Percentiles rank a stretch among this genome's conserved stretches.
phyloP scores from a whole-genome alignment of 1,140 invertebrate species.

The Formica exsecta region DNA sequence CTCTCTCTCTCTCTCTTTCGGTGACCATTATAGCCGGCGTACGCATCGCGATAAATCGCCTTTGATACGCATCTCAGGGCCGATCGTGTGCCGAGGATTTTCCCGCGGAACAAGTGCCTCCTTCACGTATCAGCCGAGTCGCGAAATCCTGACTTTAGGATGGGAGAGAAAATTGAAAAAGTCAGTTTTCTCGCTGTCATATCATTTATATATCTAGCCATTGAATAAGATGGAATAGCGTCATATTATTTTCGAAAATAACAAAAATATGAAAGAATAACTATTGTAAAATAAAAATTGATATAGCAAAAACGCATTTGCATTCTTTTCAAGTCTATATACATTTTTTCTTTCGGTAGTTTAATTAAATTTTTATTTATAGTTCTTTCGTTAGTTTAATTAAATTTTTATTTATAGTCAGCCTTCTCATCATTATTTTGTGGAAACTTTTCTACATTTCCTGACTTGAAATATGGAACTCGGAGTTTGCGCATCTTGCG shows the following conservation, averaged over 20 bases:
- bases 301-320: neutral
- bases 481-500: too few relatives aligned
- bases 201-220: neutral
- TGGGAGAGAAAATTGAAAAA: slow-evolving; percentile 3
- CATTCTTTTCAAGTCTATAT: neutral
- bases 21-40: slow-evolving; percentile 37
- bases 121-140: neutral
- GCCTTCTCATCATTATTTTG: neutral
- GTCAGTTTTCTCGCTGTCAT: neutral
- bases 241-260: neutral
- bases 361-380: neutral
- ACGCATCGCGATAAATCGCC: slow-evolving; percentile 67
- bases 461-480: neutral
- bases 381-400: neutral
- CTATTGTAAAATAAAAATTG: neutral
- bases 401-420: neutral
- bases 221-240: neutral
- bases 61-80: slow-evolving; percentile 59
- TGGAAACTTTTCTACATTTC: slow-evolving; percentile 2
- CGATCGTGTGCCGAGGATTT: slow-evolving; percentile 56
- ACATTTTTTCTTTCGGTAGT: neutral
- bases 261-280: neutral
- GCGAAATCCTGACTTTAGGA: neutral
- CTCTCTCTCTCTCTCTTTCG: slow-evolving; percentile 22
- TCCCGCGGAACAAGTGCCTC: neutral